These are phyloP conservation scores for Gephyroberyx darwinii DNA, from an alignment of 2,797 vertebrate species.

Conservation along the genomic window DNA sequence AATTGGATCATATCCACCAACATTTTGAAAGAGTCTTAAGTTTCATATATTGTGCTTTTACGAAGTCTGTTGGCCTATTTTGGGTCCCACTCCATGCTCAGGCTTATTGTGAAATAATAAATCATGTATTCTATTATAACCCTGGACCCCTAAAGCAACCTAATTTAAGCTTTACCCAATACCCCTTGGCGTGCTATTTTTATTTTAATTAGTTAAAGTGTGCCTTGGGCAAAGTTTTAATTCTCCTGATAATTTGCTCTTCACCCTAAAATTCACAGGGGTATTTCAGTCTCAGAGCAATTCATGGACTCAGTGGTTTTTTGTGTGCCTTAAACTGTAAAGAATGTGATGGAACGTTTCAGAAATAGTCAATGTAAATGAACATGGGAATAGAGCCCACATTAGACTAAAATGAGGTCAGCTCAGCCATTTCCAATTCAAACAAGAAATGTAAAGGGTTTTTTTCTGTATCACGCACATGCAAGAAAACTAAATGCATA, in stretches of 20 bases:
- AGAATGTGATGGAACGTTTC: slow-evolving; percentile 35
- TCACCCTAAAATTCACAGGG: slow-evolving; percentile 63
- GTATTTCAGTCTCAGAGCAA: slow-evolving; percentile 66
- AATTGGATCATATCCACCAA: not conserved
- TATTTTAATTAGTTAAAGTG: slow-evolving; percentile 77
- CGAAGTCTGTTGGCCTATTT: slow-evolving; percentile 1
- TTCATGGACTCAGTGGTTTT: slow-evolving; percentile 49
- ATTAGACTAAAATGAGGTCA: slow-evolving; percentile 40
- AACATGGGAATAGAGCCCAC: slow-evolving; percentile 30
- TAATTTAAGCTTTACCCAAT: slow-evolving; percentile 52
- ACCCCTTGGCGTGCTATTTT: slow-evolving; percentile 69
- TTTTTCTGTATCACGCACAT: not conserved
- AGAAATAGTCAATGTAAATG: slow-evolving; percentile 56
- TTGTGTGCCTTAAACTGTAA: slow-evolving; percentile 55
- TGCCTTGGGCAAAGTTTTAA: slow-evolving; percentile 63
- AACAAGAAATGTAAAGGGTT: not conserved
- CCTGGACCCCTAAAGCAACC: slow-evolving; percentile 40
- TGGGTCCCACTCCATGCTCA: not conserved
- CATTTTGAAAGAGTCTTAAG: not conserved
- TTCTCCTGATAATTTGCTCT: slow-evolving; percentile 69
- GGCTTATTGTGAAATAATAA: slow-evolving; percentile 16
- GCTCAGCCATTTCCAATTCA: slow-evolving; percentile 15
- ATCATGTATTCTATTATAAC: slow-evolving; percentile 29
- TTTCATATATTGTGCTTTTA: not conserved
- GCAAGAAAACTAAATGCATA: not conserved